Percentiles rank a stretch among this genome's conserved stretches.
Conservation (phyloP, 2,113 vertebrate genomes). For the Phrynosoma blainvillii region DNA sequence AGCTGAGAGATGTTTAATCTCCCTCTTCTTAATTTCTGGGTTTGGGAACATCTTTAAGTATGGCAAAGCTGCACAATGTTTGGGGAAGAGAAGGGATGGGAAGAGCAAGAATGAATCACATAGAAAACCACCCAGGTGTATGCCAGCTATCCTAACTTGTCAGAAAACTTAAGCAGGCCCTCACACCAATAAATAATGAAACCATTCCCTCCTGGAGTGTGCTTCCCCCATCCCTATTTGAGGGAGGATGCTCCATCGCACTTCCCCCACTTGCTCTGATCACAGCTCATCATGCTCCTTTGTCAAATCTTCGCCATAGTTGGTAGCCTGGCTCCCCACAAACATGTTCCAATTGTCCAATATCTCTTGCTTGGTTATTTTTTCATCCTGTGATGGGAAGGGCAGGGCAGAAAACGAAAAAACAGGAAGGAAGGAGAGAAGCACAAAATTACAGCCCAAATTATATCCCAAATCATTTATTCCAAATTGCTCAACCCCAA, state of each 20-base stretch:
- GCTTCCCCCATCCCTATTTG: neutral
- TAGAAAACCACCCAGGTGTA: neutral
- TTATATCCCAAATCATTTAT: neutral
- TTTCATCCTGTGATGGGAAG: slow-evolving; percentile 79
- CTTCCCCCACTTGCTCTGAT: slow-evolving; percentile 36
- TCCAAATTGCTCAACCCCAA: neutral
- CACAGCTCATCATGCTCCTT: slow-evolving; percentile 90
- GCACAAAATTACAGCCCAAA: slow-evolving; percentile 27
- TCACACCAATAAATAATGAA: slow-evolving; percentile 27
- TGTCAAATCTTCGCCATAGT: slow-evolving; percentile 92
- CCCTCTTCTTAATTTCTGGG: neutral
- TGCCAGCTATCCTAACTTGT: neutral
- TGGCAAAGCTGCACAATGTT: slow-evolving; percentile 7
- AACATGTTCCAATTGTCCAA: slow-evolving; percentile 95
- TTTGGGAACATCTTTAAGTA: neutral
- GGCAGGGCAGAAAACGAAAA: neutral
- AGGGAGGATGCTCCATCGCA: neutral
- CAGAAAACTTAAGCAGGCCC: slow-evolving; percentile 18
- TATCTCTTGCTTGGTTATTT: slow-evolving; percentile 90
- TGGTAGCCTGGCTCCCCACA: slow-evolving; percentile 93
- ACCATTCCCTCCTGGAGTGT: neutral
- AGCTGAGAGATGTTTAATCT: neutral
- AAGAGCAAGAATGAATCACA: neutral
- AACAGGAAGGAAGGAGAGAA: slow-evolving; percentile 6
- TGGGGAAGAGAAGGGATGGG: neutral